phyloP scores from a whole-genome alignment of 2,888 invertebrate genomes.

The Apocheima hispidaria region DNA sequence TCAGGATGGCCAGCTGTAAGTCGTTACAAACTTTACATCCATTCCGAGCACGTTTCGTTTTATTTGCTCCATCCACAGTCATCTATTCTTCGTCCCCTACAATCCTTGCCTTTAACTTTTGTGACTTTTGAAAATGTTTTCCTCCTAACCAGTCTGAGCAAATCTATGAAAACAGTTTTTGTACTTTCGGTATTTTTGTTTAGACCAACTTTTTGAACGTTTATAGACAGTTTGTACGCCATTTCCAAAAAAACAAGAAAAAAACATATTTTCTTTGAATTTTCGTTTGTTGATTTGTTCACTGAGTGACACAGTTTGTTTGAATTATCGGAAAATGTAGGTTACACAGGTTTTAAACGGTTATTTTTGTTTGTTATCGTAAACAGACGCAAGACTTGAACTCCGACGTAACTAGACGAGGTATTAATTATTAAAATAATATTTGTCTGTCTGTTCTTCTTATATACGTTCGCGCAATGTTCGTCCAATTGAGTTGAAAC shows the following conservation, averaged over 20 bases:
- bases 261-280: neutral
- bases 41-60: too few species aligned
- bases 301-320: conserved; percentile 4
- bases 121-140: too few species aligned
- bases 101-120: too few species aligned
- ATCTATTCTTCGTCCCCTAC: too few species aligned
- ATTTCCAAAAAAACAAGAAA: too few species aligned
- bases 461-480: too few species aligned
- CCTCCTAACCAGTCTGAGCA: too few species aligned
- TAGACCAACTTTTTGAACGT: neutral
- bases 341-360: conserved; percentile 8
- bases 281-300: neutral
- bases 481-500: too few species aligned
- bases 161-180: too few species aligned
- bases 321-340: neutral
- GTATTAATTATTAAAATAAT: too few species aligned
- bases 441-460: too few species aligned
- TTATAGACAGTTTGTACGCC: too few species aligned
- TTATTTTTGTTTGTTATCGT: conserved; percentile 8
- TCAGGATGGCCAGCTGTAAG: conserved; percentile 99
- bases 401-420: neutral
- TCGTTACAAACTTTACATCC: conserved; percentile 55
- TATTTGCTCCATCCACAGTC: neutral
- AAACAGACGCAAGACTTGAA: neutral
- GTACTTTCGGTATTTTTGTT: neutral